Evolutionary conservation across 2,113 vertebrate species (phyloP).

Genomic region (Illadopsis cleaveri): DNA sequence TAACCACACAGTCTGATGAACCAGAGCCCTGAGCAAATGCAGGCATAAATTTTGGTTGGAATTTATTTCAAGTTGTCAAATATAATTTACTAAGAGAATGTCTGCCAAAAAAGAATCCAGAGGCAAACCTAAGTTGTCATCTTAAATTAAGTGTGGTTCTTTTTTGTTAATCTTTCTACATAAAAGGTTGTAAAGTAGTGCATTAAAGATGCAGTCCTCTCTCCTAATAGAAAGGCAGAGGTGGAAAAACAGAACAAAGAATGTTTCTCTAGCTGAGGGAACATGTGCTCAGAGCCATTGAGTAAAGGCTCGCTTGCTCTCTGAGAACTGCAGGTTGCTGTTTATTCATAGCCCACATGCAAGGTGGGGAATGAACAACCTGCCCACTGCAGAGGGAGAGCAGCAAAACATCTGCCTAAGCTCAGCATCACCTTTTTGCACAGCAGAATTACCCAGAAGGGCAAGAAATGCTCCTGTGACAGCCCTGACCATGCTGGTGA

Average conservation of each 20-base stretch:
- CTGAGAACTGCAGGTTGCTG: background rate
- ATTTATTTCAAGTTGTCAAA: constrained; percentile 74
- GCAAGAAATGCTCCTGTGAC: background rate
- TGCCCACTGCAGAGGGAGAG: background rate
- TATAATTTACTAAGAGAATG: constrained; percentile 64
- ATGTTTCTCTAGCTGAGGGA: background rate
- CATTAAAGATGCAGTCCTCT: constrained; percentile 36
- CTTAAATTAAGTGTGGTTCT: constrained; percentile 69
- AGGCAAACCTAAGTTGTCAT: constrained; percentile 66
- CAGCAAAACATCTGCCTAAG: background rate
- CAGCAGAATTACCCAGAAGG: background rate
- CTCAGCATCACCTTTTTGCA: background rate
- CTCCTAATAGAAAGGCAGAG: background rate
- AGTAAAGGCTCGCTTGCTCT: background rate
- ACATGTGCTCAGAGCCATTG: background rate
- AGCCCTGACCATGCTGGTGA: background rate
- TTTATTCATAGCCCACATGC: background rate
- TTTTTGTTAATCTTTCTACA: constrained; percentile 65
- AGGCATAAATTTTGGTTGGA: constrained; percentile 61
- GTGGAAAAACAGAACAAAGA: constrained; percentile 17
- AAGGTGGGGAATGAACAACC: background rate
- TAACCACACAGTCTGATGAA: constrained; percentile 8
- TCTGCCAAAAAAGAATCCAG: constrained; percentile 62
- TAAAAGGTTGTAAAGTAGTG: constrained; percentile 46
- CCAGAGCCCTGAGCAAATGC: constrained; percentile 29